A percentile compares a stretch with the other conserved stretches of the same genome.
Evolutionary conservation across 2,113 vertebrate species (phyloP).

Genomic region (Sceloporus undulatus): DNA sequence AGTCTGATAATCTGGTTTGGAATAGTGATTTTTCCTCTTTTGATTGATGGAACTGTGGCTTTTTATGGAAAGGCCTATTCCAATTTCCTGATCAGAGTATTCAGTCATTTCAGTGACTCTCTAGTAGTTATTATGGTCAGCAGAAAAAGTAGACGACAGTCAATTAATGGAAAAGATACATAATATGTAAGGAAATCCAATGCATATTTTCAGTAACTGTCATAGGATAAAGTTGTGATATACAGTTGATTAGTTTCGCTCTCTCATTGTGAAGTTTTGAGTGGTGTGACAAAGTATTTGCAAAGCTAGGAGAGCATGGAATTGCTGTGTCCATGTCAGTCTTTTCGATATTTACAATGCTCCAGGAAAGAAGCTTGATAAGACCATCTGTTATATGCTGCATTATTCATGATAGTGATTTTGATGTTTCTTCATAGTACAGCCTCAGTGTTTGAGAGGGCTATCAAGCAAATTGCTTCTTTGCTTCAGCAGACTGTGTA

Average conservation of each 20-base stretch:
- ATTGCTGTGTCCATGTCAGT: rapidly evolving
- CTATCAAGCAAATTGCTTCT: not conserved
- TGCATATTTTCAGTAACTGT: conserved; percentile 42
- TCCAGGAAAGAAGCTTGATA: conserved; percentile 5
- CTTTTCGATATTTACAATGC: conserved; percentile 21
- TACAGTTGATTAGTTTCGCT: conserved; percentile 5
- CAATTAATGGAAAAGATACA: conserved; percentile 45
- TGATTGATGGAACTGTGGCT: conserved; percentile 14
- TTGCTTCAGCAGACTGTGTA: not conserved
- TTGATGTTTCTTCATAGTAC: not conserved
- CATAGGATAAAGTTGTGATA: conserved; percentile 38
- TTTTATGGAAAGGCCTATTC: conserved; percentile 42
- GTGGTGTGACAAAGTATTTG: not conserved
- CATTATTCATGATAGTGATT: not conserved
- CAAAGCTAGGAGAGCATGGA: not conserved
- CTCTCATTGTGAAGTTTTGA: not conserved
- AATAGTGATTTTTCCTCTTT: conserved; percentile 10
- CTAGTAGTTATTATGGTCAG: not conserved
- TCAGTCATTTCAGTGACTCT: not conserved
- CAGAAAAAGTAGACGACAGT: conserved; percentile 40
- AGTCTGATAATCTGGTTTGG: not conserved
- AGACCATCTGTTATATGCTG: not conserved
- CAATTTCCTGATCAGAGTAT: conserved; percentile 21
- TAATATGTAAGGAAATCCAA: conserved; percentile 25
- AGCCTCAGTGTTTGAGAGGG: not conserved